Percentiles rank a stretch among this genome's conserved stretches.
These are phyloP conservation scores for Corythornis cristatus DNA, from an alignment of 2,113 vertebrate genomes.

Conservation along the genomic window DNA sequence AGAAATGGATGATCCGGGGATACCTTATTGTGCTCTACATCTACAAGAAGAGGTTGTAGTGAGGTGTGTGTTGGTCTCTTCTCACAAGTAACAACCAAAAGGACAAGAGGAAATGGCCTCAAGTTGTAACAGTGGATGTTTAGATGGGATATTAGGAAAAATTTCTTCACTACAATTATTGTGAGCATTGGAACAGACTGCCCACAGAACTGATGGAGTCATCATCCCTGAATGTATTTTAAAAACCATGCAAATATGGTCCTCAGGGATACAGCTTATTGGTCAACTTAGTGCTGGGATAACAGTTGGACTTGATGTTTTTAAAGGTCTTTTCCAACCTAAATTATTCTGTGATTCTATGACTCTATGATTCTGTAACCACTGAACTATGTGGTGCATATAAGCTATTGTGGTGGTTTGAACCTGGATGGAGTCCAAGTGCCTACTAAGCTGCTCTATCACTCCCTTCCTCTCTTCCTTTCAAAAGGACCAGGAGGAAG, in stretches of 20 bases:
- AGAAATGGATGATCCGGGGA: not conserved
- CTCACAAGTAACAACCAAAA: not conserved
- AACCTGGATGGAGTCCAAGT: too few relatives aligned
- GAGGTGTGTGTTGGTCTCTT: not conserved
- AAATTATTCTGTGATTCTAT: not conserved
- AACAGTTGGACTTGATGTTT: not conserved
- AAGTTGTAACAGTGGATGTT: not conserved
- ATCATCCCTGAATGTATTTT: not conserved
- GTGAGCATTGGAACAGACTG: not conserved
- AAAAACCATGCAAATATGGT: not conserved
- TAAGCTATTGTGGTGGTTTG: not conserved
- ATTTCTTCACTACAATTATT: not conserved
- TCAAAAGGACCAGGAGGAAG: too few relatives aligned
- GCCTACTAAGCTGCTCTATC: too few relatives aligned
- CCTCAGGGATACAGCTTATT: not conserved
- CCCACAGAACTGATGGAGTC: not conserved
- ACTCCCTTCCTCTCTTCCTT: too few relatives aligned
- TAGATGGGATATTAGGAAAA: not conserved
- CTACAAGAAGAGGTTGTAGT: not conserved
- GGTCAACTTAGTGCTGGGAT: not conserved
- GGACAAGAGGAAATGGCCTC: not conserved
- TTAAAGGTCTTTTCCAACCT: not conserved
- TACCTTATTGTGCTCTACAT: too few relatives aligned
- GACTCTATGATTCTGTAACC: not conserved
- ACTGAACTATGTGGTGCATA: not conserved